Percentiles rank a stretch among this genome's conserved stretches.
These are phyloP conservation scores for Leucoraja ocellata DNA, from an alignment of 2,797 vertebrate genomes.

Conservation along the genomic window DNA sequence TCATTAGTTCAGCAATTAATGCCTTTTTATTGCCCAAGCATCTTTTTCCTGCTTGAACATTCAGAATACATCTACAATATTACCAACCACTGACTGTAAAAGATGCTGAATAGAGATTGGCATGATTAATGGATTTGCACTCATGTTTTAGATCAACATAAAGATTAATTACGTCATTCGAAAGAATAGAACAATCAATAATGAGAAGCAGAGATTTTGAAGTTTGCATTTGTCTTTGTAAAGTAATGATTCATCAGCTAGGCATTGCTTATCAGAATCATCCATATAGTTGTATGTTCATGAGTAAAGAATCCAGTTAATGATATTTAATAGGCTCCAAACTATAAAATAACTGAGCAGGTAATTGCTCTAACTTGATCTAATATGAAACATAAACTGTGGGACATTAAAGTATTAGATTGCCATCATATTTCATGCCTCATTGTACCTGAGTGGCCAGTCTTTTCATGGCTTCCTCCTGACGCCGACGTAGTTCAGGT, in stretches of 20 bases:
- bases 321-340: background rate
- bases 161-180: background rate
- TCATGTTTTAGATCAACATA: background rate
- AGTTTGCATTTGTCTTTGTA: background rate
- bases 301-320: background rate
- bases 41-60: background rate
- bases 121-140: background rate
- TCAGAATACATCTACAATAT: background rate
- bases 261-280: background rate
- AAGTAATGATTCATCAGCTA: background rate
- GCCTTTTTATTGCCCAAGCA: background rate
- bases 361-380: background rate
- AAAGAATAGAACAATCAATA: background rate
- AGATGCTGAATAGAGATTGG: background rate
- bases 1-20: background rate
- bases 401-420: background rate
- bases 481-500: constrained; percentile 88
- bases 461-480: constrained; percentile 88
- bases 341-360: constrained; percentile 1
- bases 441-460: constrained; percentile 79
- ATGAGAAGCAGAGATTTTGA: background rate
- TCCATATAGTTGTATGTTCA: too few species aligned
- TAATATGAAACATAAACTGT: constrained; percentile 1
- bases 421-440: background rate
- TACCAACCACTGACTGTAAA: background rate